phyloP scores from a whole-genome alignment of 2,797 vertebrate genomes.

The Thaleichthys pacificus region DNA sequence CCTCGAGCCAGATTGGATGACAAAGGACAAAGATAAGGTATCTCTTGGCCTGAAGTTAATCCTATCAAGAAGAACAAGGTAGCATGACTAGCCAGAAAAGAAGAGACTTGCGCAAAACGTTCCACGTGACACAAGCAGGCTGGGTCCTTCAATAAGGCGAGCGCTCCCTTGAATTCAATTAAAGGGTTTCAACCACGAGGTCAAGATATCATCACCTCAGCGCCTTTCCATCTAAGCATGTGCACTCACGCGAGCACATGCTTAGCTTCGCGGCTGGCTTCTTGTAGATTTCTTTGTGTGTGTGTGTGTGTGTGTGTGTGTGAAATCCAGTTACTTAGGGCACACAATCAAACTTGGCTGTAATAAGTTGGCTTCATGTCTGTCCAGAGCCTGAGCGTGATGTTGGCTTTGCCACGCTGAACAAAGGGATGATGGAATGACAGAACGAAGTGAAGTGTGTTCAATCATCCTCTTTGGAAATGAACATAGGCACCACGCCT shows the following conservation, averaged over 20 bases:
- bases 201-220: not conserved
- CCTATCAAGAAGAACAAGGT: slow-evolving; percentile 1
- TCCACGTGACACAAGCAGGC: not conserved
- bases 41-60: not conserved
- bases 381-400: slow-evolving; percentile 22
- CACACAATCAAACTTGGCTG: slow-evolving; percentile 23
- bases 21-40: not conserved
- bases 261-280: slow-evolving; percentile 30
- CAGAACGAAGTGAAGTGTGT: slow-evolving; percentile 46
- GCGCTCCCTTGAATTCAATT: not conserved
- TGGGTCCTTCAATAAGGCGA: not conserved
- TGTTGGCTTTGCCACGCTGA: slow-evolving; percentile 22
- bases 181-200: not conserved
- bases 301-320: no score
- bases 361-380: slow-evolving; percentile 23
- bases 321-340: slow-evolving; percentile 30
- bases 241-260: not conserved
- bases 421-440: slow-evolving; percentile 48
- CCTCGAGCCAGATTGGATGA: not conserved
- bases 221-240: not conserved
- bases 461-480: slow-evolving; percentile 52
- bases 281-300: slow-evolving; percentile 1
- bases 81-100: not conserved
- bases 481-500: slow-evolving; percentile 35
- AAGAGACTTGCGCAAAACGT: not conserved